Conservation (phyloP, 2,888 invertebrate genomes). For the Volucella bombylans region DNA sequence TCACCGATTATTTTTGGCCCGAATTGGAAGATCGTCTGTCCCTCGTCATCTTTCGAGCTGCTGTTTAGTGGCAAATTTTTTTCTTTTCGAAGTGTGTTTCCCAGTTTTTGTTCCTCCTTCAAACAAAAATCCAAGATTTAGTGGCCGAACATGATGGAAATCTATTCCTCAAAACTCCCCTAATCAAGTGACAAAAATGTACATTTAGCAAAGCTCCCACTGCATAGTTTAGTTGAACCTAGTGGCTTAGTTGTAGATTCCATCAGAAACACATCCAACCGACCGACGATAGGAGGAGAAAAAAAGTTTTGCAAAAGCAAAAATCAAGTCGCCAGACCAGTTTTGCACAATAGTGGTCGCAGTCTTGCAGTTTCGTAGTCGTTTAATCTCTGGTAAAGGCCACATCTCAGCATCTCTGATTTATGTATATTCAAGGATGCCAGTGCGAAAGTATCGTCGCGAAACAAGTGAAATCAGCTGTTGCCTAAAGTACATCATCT, state of each 20-base stretch:
- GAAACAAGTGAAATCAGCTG: slow-evolving; percentile 98
- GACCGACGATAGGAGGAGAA: neutral
- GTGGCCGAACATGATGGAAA: slow-evolving; percentile 45
- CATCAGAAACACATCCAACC: slow-evolving; percentile 14
- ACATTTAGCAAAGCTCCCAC: slow-evolving; percentile 13
- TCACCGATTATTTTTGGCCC: too few species aligned
- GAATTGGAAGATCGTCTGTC: too few species aligned
- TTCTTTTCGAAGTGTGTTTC: slow-evolving; percentile 16
- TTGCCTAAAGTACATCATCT: slow-evolving; percentile 98
- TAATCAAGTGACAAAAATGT: slow-evolving; percentile 42
- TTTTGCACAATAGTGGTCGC: slow-evolving; percentile 14
- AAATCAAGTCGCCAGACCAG: slow-evolving; percentile 37
- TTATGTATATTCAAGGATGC: slow-evolving; percentile 83
- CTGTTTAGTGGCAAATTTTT: slow-evolving; percentile 26
- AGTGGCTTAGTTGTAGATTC: slow-evolving; percentile 38
- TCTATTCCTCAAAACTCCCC: slow-evolving; percentile 5
- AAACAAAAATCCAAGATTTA: slow-evolving; percentile 17
- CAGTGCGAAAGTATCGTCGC: slow-evolving; percentile 91
- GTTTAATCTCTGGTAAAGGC: slow-evolving; percentile 5
- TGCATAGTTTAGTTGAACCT: slow-evolving; percentile 51
- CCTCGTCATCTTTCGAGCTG: neutral
- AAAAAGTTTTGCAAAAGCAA: slow-evolving; percentile 9
- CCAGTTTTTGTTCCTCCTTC: neutral
- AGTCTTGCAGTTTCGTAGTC: too few species aligned
- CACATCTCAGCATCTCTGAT: slow-evolving; percentile 15